Percentiles rank a stretch among this genome's conserved stretches.
phyloP scores from a whole-genome alignment of 2,797 vertebrate genomes.

The Peromyscus attwateri region DNA sequence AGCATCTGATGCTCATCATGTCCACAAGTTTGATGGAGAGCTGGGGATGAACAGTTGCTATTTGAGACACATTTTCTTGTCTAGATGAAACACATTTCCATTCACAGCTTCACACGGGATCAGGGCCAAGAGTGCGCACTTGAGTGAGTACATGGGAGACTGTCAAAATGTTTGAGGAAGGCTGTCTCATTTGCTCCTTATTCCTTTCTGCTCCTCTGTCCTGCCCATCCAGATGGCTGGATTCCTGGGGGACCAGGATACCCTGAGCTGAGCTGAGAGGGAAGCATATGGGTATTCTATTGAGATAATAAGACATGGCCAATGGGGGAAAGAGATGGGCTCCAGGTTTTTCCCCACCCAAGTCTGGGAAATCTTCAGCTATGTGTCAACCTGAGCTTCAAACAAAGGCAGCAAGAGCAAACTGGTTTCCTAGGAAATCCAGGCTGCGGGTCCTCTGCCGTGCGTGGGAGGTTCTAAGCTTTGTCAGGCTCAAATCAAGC shows the following conservation, averaged over 20 bases:
- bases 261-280: not conserved
- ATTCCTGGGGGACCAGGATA: not conserved
- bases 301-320: not conserved
- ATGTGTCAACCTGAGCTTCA: slow-evolving; percentile 58
- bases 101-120: slow-evolving; percentile 44
- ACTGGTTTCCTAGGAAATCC: slow-evolving; percentile 58
- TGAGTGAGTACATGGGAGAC: not conserved
- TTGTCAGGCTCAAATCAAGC: slow-evolving; percentile 18
- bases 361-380: slow-evolving; percentile 45
- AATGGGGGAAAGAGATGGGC: not conserved
- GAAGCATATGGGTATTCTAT: not conserved
- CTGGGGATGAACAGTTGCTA: slow-evolving; percentile 11
- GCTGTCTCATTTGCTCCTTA: not conserved
- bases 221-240: not conserved
- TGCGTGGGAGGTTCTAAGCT: not conserved
- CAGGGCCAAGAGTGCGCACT: slow-evolving; percentile 26
- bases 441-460: not conserved
- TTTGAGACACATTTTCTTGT: slow-evolving; percentile 31
- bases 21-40: not conserved
- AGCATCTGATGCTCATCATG: not conserved
- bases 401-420: not conserved
- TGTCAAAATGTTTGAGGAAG: not conserved
- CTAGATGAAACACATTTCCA: slow-evolving; percentile 53
- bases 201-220: not conserved
- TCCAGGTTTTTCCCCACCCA: not conserved